Evolutionary conservation across 1,140 invertebrate genomes (phyloP), one percentile per base, ranked within the genome.

Genomic region (Conopomorpha cramerella): DNA sequence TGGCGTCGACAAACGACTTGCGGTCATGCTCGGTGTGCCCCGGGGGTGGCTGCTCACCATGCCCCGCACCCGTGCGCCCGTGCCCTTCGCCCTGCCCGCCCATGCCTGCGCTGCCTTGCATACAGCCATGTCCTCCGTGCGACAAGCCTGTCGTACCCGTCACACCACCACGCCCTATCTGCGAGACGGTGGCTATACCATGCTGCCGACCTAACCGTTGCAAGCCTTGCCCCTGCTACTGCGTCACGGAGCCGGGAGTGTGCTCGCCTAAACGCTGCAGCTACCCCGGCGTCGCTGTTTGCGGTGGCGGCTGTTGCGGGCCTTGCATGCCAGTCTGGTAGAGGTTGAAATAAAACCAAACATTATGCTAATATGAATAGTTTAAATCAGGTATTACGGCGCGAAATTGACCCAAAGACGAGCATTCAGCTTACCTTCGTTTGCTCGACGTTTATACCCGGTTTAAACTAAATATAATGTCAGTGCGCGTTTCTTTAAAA

Each of bases 291-390:
- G 61, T 64, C 2, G 62, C 70, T 0, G 54, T 71, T 4, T 71
- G 70, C 35, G n/a, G n/a, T n/a, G 42, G 46, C 6, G 53, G 53
- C 1, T 54, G 43, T 30, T 67, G 57, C 30, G 70, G 70, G 0
- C 70, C 64, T 10, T 67, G 66, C 37, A 68, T 74, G 68, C 68
- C 68, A 2, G 53, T 74, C 18, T 68, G 68, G 66, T 71, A 51
- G 36, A 7, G 12, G 8, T 15, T 8, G 3, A 11, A 14, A 38
- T 19, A 30, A n/a, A n/a, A n/a, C n/a, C n/a, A n/a, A n/a, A n/a
- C n/a, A n/a, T n/a, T n/a, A n/a, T n/a, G n/a, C n/a, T n/a, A n/a
- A n/a, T n/a, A n/a, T n/a, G n/a, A n/a, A n/a, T n/a, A n/a, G n/a
- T n/a, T n/a, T n/a, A n/a, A n/a, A n/a, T n/a, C n/a, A n/a, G n/a